These are phyloP conservation scores for Drosophila bocqueti DNA, from an alignment of 1,140 invertebrate species.

Conservation along the genomic window DNA sequence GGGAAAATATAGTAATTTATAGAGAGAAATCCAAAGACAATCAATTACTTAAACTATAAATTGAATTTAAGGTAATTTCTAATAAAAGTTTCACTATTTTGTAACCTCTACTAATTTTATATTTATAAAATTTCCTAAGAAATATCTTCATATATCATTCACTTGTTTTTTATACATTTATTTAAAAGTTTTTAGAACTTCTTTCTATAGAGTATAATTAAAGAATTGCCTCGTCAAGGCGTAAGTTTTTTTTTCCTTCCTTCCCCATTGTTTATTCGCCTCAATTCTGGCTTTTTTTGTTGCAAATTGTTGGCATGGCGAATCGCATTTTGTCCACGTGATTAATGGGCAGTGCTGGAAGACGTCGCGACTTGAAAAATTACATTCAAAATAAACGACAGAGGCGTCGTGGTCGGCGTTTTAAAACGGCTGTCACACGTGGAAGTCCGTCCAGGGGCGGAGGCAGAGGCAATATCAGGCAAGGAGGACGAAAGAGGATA, in stretches of 20 bases:
- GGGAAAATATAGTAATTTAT: not conserved
- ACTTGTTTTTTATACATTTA: not conserved
- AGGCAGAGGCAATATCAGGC: not conserved
- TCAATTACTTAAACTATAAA: not conserved
- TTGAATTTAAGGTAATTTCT: not conserved
- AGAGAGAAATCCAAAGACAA: not conserved
- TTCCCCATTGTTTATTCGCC: slow-evolving; percentile 44
- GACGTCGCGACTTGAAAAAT: slow-evolving; percentile 82
- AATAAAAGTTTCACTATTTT: not conserved
- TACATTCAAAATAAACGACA: slow-evolving; percentile 75
- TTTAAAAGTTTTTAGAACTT: not conserved
- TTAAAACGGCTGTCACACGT: slow-evolving; percentile 78
- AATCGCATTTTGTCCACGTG: slow-evolving; percentile 72
- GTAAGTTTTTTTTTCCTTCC: slow-evolving; percentile 2
- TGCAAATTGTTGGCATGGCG: slow-evolving; percentile 43
- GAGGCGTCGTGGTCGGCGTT: slow-evolving; percentile 52
- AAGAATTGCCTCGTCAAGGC: slow-evolving; percentile 49
- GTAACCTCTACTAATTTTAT: too few species aligned
- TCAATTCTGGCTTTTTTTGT: slow-evolving; percentile 27
- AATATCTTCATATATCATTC: not conserved
- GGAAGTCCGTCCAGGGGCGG: slow-evolving; percentile 6
- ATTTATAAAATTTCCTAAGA: too few species aligned
- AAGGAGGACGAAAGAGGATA: slow-evolving; percentile 31
- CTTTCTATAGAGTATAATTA: slow-evolving; percentile 32
- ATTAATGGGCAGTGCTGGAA: slow-evolving; percentile 74